Conservation (phyloP, 1,140 invertebrate genomes). For the Phenacoccus solenopsis region DNA sequence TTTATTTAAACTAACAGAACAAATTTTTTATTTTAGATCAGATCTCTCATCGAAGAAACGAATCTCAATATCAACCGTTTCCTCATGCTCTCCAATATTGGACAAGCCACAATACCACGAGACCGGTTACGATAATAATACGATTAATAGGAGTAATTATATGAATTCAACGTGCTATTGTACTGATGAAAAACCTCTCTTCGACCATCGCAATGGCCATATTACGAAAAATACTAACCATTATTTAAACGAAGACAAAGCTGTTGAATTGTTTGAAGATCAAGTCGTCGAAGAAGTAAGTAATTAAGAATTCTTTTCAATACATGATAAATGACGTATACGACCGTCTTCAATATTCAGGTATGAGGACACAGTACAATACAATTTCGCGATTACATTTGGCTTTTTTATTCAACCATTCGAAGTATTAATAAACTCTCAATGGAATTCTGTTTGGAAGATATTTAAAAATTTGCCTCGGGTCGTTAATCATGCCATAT, state of each 20-base stretch:
- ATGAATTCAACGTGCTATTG: neutral
- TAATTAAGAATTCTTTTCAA: slow-evolving; percentile 8
- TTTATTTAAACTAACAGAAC: too few relatives aligned
- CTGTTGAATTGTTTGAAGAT: slow-evolving; percentile 4
- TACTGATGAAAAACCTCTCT: neutral
- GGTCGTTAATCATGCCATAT: too few relatives aligned
- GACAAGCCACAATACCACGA: neutral
- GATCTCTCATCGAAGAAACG: neutral
- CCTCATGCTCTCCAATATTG: neutral
- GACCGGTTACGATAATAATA: neutral
- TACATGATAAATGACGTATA: neutral
- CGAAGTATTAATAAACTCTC: neutral
- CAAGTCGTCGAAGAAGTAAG: slow-evolving; percentile 13
- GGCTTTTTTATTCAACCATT: neutral
- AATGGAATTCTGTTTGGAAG: too few relatives aligned
- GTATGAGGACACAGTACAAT: neutral
- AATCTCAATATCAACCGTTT: neutral
- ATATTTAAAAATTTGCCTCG: too few relatives aligned
- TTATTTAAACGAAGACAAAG: slow-evolving; percentile 17
- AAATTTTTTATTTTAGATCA: too few relatives aligned
- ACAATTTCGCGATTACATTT: neutral
- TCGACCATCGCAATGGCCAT: neutral
- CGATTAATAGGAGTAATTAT: neutral
- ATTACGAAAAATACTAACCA: neutral
- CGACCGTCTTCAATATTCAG: neutral